Base-by-base conservation (phyloP, 2,797 vertebrate genomes). In the Anguilla pacifica region DNA sequence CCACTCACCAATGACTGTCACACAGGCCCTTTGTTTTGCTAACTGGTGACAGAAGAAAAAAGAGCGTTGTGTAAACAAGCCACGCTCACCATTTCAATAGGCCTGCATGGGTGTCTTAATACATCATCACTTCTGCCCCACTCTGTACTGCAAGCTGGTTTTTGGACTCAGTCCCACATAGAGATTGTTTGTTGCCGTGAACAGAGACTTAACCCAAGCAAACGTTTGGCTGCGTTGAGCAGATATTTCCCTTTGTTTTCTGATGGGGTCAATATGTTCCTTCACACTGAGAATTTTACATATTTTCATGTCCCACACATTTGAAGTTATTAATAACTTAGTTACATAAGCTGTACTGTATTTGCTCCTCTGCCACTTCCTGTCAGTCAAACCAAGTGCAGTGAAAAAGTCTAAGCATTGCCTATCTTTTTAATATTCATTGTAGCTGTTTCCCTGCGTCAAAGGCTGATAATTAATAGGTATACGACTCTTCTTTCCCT, bases 21-120 rank as follows among this genome's bases (percentile, higher is more conserved):
- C 95, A 96, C 94, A 95, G 95, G 88, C 91, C 94, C 86, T 94
- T 96, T 96, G 95, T 97, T 92, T 95, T 92, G 88, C 89, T 93
- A 94, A 95, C 94, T 92, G 92, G 92, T 93, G 91, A 92, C 93
- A 93, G 93, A 93, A 93, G 91, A 95, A 90, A 94, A 94, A 92
- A 91, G 92, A 93, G 92, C 92, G 91, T 95, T 96, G 94, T 95
- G 95, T 96, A 96, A 96, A 95, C 96, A 96, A 94, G 94, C 92
- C 89, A 87, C 89, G 94, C 93, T 94, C 94, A 93, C 93, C 94
- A 95, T 96, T 92, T 96, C 93, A 96, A 94, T 95, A 93, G 93
- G 93, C 92, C 94, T 87, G 92, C 93, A 95, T 95, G 95, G 94
- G 93, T 91, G 95, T 96, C 92, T 94, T 86, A 86, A 86, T 86